A percentile compares a stretch with the other conserved stretches of the same genome.
Evolutionary conservation across 1,140 invertebrate species (phyloP).

Genomic region (Triops longicaudatus): DNA sequence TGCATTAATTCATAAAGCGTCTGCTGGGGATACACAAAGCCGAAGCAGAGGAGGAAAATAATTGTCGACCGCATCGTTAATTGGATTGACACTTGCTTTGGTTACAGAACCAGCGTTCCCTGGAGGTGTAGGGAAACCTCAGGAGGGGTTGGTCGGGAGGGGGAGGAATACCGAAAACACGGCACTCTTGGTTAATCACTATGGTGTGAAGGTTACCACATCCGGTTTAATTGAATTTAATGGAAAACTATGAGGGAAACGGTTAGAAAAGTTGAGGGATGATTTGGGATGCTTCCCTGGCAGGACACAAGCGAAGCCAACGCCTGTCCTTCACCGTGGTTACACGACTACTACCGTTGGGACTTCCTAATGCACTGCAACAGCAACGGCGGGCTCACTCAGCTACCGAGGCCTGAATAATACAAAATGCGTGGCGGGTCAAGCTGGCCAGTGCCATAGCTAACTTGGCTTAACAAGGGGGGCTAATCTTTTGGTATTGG

Average conservation of each 20-base stretch:
- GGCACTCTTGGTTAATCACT: not conserved
- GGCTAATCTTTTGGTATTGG: not conserved
- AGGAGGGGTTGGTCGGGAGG: not conserved
- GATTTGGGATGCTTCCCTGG: not conserved
- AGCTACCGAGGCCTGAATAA: not conserved
- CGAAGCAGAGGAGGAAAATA: not conserved
- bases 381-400: not conserved
- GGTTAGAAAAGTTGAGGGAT: not conserved
- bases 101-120: not conserved
- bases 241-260: not conserved
- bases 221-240: not conserved
- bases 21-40: not conserved
- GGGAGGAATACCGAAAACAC: not conserved
- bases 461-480: not conserved
- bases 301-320: not conserved
- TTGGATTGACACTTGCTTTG: not conserved
- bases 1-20: not conserved
- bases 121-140: not conserved
- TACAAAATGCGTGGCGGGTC: not conserved
- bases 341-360: not conserved
- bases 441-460: not conserved
- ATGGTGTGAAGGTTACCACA: not conserved
- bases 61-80: slow-evolving; percentile 6
- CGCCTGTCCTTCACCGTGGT: slow-evolving; percentile 1
- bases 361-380: slow-evolving; percentile 7